Evolutionary conservation across 2,888 invertebrate species (phyloP).

Genomic region (Laothoe populi): DNA sequence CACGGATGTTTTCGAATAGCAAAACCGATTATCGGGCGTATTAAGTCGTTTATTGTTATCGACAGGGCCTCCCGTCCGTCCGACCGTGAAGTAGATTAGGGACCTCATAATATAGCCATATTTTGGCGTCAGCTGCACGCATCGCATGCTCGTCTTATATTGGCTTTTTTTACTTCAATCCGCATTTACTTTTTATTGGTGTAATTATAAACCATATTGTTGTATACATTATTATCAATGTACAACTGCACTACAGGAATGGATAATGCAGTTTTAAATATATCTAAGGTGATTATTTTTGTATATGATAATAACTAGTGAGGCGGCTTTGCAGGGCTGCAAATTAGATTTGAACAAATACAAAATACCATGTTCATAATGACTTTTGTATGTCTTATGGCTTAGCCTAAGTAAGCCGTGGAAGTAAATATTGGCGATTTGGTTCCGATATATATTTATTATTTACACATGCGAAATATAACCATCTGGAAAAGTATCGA

Average conservation of each 20-base stretch:
- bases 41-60: slow-evolving; percentile 84
- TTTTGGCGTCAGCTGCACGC: slow-evolving; percentile 82
- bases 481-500: too few species aligned
- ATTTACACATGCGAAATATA: neutral
- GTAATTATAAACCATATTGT: neutral
- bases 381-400: too few species aligned
- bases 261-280: too few species aligned
- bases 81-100: slow-evolving; percentile 82
- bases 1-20: slow-evolving; percentile 81
- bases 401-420: too few species aligned
- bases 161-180: slow-evolving; percentile 49
- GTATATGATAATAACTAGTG: too few species aligned
- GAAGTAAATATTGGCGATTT: too few species aligned
- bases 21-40: slow-evolving; percentile 83
- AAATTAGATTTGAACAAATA: too few species aligned
- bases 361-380: too few species aligned
- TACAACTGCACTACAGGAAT: too few species aligned
- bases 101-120: slow-evolving; percentile 81
- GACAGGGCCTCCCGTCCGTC: slow-evolving; percentile 72
- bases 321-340: too few species aligned
- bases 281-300: too few species aligned
- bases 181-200: slow-evolving; percentile 52
- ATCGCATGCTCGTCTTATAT: slow-evolving; percentile 62
- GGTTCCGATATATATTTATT: too few species aligned
- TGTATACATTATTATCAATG: neutral